Conservation (phyloP, 1,140 invertebrate species). For the Drosophila busckii region DNA sequence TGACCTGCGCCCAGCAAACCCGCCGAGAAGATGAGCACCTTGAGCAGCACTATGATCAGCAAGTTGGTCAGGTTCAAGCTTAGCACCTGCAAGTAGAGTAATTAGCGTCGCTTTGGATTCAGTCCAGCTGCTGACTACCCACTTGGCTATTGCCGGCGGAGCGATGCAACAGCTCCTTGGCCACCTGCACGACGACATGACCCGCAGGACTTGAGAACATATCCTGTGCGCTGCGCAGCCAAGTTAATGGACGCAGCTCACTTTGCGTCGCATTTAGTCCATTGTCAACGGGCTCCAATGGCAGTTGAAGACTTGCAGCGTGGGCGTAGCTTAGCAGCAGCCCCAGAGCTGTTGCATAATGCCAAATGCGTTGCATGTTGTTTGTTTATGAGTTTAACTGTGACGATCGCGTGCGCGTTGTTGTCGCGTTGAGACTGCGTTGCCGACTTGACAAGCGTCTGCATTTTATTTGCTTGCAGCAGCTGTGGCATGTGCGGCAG, state of each 20-base stretch:
- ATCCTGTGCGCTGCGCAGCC: conserved; percentile 80
- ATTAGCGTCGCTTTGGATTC: conserved; percentile 4
- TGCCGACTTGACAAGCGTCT: conserved; percentile 10
- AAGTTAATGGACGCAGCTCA: conserved; percentile 62
- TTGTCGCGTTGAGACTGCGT: conserved; percentile 46
- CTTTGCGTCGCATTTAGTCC: conserved; percentile 6
- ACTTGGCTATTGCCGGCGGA: conserved; percentile 84
- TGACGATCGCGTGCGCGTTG: conserved; percentile 64
- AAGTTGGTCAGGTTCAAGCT: conserved; percentile 91
- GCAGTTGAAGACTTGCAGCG: conserved; percentile 38
- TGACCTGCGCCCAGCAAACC: conserved; percentile 86
- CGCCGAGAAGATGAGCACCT: conserved; percentile 89
- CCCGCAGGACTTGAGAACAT: conserved; percentile 80
- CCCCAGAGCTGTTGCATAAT: conserved; percentile 22
- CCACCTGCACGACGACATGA: conserved; percentile 82
- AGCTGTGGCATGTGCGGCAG: conserved; percentile 36
- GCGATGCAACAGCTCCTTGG: conserved; percentile 83
- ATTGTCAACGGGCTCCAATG: conserved; percentile 2
- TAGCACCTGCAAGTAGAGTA: conserved; percentile 80
- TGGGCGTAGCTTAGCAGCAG: conserved; percentile 2
- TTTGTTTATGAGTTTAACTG: not conserved
- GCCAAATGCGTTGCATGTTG: conserved; percentile 38
- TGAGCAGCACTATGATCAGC: conserved; percentile 87
- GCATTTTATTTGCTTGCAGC: conserved; percentile 52
- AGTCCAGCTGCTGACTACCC: conserved; percentile 5